A percentile compares a stretch with the other conserved stretches of the same genome.
Conservation (phyloP, 2,797 vertebrate species). For the Hipposideros larvatus region DNA sequence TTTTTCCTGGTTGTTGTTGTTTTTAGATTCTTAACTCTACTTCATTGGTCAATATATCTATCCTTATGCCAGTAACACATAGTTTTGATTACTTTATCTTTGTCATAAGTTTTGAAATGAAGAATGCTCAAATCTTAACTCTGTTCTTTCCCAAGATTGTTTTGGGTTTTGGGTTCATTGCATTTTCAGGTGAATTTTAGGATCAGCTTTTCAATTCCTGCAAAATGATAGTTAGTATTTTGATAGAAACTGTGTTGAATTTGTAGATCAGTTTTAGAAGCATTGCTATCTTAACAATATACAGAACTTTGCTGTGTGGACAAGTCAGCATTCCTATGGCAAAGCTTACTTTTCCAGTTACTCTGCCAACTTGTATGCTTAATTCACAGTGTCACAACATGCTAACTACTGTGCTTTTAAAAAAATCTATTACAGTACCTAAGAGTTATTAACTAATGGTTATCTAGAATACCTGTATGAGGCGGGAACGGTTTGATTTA, state of each 20-base stretch:
- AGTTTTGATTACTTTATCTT: neutral
- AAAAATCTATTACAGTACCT: neutral
- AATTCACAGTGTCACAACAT: slow-evolving; percentile 10
- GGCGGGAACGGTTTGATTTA: neutral
- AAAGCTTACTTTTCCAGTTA: slow-evolving; percentile 3
- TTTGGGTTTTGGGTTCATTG: neutral
- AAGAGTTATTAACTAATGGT: slow-evolving; percentile 8
- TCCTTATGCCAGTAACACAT: neutral
- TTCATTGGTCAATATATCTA: neutral
- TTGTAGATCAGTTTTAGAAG: neutral
- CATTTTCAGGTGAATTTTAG: neutral
- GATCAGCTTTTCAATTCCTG: neutral
- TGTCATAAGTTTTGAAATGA: neutral
- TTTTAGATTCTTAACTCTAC: neutral
- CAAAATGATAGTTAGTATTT: neutral
- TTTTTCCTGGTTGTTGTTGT: neutral
- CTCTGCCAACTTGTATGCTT: slow-evolving; percentile 16
- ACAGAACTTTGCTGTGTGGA: neutral
- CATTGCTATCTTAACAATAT: neutral
- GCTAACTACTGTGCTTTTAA: neutral
- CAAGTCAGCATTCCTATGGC: slow-evolving; percentile 18
- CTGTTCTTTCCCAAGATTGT: neutral
- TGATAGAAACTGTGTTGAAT: neutral
- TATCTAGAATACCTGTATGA: neutral
- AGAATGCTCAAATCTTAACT: neutral